A percentile compares a stretch with the other conserved stretches of the same genome.
These are phyloP conservation scores for Epistrophella euchroma DNA, from an alignment of 2,888 invertebrate species.

Conservation along the genomic window DNA sequence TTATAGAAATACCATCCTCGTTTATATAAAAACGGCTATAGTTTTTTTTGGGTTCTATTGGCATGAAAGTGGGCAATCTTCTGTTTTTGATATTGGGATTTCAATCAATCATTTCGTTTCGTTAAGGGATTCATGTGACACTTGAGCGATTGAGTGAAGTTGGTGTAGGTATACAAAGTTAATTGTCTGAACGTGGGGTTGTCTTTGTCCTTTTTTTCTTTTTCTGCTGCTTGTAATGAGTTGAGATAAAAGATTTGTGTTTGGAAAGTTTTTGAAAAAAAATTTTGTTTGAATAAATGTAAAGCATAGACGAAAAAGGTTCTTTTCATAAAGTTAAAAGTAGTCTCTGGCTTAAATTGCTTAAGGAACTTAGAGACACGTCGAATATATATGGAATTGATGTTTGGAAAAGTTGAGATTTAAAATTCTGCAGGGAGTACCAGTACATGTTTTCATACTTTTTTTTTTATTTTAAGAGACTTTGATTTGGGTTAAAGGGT, in stretches of 20 bases:
- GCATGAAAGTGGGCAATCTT: conserved; percentile 13
- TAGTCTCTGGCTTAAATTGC: neutral
- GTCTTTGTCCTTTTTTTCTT: neutral
- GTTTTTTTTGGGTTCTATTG: neutral
- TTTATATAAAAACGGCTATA: neutral
- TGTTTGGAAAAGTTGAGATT: neutral
- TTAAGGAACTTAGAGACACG: neutral
- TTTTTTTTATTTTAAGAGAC: neutral
- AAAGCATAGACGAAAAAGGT: neutral
- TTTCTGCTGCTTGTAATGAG: neutral
- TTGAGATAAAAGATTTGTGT: neutral
- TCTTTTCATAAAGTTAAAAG: neutral
- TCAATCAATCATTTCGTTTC: conserved; percentile 48
- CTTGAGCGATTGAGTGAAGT: conserved; percentile 23
- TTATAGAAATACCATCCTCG: neutral
- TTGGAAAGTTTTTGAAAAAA: neutral
- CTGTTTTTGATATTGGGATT: conserved; percentile 24
- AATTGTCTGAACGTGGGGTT: conserved; percentile 15
- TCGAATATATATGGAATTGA: neutral
- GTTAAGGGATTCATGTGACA: conserved; percentile 32
- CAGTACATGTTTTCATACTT: neutral
- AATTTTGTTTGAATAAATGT: neutral
- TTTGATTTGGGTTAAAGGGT: conserved; percentile 2
- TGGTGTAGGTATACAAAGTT: conserved; percentile 15
- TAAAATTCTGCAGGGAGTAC: neutral